Evolutionary conservation across 2,113 vertebrate species (phyloP).

Genomic region (Chaetura pelagica): DNA sequence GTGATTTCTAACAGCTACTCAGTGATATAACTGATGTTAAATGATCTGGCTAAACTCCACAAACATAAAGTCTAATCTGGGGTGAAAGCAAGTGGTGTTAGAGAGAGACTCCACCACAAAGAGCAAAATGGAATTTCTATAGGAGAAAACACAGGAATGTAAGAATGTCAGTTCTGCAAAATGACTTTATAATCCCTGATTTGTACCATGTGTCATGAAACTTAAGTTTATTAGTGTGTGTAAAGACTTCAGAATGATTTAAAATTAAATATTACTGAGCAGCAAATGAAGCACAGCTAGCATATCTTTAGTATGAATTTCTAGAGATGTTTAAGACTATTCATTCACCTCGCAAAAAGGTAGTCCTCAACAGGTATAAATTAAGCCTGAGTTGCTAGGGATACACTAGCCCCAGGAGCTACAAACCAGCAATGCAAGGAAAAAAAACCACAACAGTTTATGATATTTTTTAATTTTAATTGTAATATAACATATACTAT

Average conservation of each 20-base stretch:
- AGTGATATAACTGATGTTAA: neutral
- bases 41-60: neutral
- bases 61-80: neutral
- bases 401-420: neutral
- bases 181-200: neutral
- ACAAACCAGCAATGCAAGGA: neutral
- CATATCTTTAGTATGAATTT: neutral
- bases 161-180: neutral
- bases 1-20: neutral
- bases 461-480: neutral
- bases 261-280: neutral
- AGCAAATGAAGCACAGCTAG: neutral
- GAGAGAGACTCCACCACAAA: neutral
- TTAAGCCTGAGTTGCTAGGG: neutral
- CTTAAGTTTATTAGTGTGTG: neutral
- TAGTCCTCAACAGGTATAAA: neutral
- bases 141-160: neutral
- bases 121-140: neutral
- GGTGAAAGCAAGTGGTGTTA: neutral
- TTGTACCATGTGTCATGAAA: neutral
- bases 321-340: neutral
- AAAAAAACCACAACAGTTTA: neutral
- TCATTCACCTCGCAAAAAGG: neutral
- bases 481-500: neutral
- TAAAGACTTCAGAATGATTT: neutral